Base-by-base conservation (phyloP, 2,113 vertebrate species). In the Isichthys henryi region DNA sequence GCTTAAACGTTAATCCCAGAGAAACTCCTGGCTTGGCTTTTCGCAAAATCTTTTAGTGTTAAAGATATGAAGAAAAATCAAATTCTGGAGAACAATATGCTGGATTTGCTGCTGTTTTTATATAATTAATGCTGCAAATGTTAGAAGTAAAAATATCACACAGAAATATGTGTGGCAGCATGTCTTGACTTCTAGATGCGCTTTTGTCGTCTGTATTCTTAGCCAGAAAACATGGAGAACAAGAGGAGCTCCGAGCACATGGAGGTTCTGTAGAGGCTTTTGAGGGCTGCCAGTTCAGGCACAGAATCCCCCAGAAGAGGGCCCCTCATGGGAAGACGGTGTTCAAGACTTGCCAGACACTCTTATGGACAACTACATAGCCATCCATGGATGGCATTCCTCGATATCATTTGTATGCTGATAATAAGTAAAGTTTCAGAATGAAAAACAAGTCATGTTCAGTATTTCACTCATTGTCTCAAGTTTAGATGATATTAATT, bases 1-100 rank as follows among this genome's bases (percentile, higher is more conserved):
- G 92, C 94, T 95, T 96, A 95, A 93, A 93, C 93, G 87, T 94
- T 95, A 94, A 96, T 96, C 95, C 95, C 90, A 91, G 92, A 92
- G 93, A 93, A 94, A 94, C 93, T 58, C 31, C 35, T 56, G 21
- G 27, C 50, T 56, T 45, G 49, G 52, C 11, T 53, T 46, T 48
- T 84, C n/a, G 8, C 43, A 4, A 3, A 50, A 52, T 35, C 45
- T 45, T 66, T 43, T 31, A 53, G 70, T 45, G 19, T 83, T 35
- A 50, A 7, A 31, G 10, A 50, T 19, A 66, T 48, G 45, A 70
- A 74, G 62, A 23, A 46, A 84, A 45, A 8, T 84, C 43, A 10
- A 45, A 46, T 48, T 48, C 46, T 43, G 13, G 39, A 84, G 7
- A 84, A 84, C 45, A 48, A 43, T 23, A 10, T 84, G 39, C 19